These are phyloP conservation scores for Polyodon spathula DNA, from an alignment of 2,113 vertebrate species.

Conservation along the genomic window DNA sequence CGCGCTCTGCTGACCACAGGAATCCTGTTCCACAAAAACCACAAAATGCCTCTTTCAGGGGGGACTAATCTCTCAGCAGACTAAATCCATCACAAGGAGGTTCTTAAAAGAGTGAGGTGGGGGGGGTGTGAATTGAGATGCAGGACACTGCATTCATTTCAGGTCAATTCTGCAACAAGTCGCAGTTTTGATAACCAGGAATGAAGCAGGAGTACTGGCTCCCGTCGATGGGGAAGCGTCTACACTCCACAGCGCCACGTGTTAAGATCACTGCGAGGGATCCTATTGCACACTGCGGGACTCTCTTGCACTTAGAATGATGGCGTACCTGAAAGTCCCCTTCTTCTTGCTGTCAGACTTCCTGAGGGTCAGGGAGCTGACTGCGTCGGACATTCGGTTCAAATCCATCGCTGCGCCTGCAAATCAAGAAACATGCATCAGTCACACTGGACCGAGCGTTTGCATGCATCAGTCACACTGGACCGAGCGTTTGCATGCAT, in stretches of 20 bases:
- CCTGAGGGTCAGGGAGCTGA: not conserved
- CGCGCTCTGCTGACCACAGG: slow-evolving; percentile 22
- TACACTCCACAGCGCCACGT: too few species aligned
- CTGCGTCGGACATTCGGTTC: not conserved
- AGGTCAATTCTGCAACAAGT: not conserved
- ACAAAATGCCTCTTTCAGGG: slow-evolving; percentile 2
- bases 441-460: not conserved
- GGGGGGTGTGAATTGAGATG: too few species aligned
- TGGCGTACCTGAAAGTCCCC: slow-evolving; percentile 2
- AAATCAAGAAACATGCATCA: not conserved
- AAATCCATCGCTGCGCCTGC: not conserved
- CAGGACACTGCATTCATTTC: not conserved
- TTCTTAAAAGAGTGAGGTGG: not conserved
- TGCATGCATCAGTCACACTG: not conserved
- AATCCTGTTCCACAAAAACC: not conserved
- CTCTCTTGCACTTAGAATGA: too few species aligned
- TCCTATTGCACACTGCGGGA: too few species aligned
- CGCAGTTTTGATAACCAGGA: not conserved
- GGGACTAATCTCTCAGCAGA: not conserved
- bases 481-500: too few species aligned
- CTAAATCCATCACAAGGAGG: not conserved
- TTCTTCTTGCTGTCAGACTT: not conserved
- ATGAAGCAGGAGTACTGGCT: too few species aligned
- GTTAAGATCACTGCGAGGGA: too few species aligned
- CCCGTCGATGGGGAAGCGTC: too few species aligned